These are phyloP conservation scores for Phalera bucephala DNA, from an alignment of 2,888 invertebrate species.

Conservation along the genomic window DNA sequence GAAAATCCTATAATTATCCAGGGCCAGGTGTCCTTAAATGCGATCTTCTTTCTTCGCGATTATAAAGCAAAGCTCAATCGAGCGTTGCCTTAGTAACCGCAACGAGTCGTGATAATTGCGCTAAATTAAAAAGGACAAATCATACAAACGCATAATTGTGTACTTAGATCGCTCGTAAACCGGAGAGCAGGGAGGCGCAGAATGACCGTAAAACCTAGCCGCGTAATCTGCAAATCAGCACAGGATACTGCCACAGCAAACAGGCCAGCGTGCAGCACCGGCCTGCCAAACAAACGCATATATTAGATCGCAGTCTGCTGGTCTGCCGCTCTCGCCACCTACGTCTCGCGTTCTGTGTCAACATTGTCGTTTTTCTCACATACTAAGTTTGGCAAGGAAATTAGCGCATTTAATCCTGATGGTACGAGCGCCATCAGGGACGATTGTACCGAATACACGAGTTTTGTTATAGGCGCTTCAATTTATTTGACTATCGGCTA, in stretches of 20 bases:
- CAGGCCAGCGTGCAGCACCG: slow-evolving; percentile 82
- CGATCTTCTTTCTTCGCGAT: slow-evolving; percentile 25
- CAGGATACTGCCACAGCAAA: slow-evolving; percentile 80
- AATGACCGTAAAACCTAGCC: slow-evolving; percentile 66
- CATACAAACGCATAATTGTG: slow-evolving; percentile 24
- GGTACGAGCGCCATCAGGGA: no score
- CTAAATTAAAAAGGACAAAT: slow-evolving; percentile 27
- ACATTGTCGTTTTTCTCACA: neutral
- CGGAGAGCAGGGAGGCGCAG: slow-evolving; percentile 58
- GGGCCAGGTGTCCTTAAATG: slow-evolving; percentile 43
- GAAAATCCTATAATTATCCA: slow-evolving; percentile 50
- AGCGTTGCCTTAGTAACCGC: slow-evolving; percentile 10
- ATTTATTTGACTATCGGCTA: no score
- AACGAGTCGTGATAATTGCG: slow-evolving; percentile 16
- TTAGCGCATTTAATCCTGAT: no score
- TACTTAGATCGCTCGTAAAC: slow-evolving; percentile 34
- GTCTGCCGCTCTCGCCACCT: slow-evolving; percentile 38
- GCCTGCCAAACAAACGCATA: slow-evolving; percentile 80
- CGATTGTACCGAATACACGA: no score
- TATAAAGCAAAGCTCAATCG: slow-evolving; percentile 8
- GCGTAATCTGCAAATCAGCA: slow-evolving; percentile 78
- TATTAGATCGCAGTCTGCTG: slow-evolving; percentile 62
- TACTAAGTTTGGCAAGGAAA: no score
- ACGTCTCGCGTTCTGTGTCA: slow-evolving; percentile 21
- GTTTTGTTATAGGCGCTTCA: no score